Evolutionary conservation across 1,140 invertebrate genomes (phyloP).

Genomic region (Saccostrea cuccullata): DNA sequence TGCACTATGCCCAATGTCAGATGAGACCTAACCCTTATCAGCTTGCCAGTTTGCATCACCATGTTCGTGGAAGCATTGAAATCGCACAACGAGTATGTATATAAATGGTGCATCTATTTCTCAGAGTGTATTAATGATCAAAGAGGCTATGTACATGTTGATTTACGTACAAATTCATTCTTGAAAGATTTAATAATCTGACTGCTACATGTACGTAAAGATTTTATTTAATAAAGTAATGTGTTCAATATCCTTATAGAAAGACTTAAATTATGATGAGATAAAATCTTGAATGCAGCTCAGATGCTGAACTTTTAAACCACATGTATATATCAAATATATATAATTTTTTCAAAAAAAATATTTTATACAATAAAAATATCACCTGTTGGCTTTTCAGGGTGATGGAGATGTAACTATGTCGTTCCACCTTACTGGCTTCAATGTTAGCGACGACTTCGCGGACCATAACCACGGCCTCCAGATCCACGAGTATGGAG

Average conservation of each 20-base stretch:
- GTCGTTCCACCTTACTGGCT: not conserved
- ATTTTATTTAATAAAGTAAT: too few relatives aligned
- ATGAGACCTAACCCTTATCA: not conserved
- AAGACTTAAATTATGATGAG: too few relatives aligned
- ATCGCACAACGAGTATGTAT: not conserved
- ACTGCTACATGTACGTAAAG: too few relatives aligned
- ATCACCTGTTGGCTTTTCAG: not conserved
- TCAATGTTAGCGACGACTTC: slow-evolving; percentile 16
- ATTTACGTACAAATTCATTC: too few relatives aligned
- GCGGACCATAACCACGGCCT: not conserved
- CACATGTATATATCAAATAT: too few relatives aligned
- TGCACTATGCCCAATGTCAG: slow-evolving; percentile 1
- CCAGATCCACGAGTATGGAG: slow-evolving; percentile 39
- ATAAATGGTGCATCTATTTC: not conserved
- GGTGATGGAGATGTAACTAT: not conserved
- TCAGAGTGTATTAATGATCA: not conserved
- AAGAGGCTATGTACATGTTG: not conserved
- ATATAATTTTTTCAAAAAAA: too few relatives aligned
- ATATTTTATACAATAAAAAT: too few relatives aligned
- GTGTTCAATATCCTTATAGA: too few relatives aligned
- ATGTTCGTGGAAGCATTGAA: slow-evolving; percentile 1
- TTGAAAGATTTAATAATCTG: too few relatives aligned
- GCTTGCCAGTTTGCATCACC: not conserved
- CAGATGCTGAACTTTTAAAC: too few relatives aligned
- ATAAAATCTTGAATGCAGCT: too few relatives aligned